Evolutionary conservation across 2,113 vertebrate species (phyloP).

Genomic region (Numida meleagris): DNA sequence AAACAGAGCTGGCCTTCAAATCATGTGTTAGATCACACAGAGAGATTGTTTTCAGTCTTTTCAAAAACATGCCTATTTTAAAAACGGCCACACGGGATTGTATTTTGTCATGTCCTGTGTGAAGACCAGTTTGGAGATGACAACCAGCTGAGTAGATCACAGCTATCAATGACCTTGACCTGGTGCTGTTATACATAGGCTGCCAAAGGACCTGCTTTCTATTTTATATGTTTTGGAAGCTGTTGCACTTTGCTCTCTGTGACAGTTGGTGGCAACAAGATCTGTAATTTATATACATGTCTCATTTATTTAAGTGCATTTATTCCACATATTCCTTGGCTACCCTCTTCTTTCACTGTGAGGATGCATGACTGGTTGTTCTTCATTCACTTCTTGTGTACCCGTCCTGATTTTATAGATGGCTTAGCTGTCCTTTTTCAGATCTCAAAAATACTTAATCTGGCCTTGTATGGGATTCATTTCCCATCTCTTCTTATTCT

Average conservation of each 20-base stretch:
- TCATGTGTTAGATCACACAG: neutral
- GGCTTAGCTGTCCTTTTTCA: conserved; percentile 7
- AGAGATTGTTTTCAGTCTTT: neutral
- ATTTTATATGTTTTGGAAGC: neutral
- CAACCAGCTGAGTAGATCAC: neutral
- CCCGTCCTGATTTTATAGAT: neutral
- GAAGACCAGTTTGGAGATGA: neutral
- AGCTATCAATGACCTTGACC: neutral
- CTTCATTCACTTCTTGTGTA: neutral
- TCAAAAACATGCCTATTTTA: neutral
- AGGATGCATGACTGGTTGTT: neutral
- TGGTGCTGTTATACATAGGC: neutral
- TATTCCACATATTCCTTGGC: neutral
- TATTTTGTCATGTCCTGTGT: neutral
- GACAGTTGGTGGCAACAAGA: neutral
- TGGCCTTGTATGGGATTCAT: neutral
- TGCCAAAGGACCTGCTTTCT: neutral
- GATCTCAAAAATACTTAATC: neutral
- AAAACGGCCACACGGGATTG: neutral
- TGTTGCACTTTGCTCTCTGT: neutral
- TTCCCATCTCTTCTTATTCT: conserved; percentile 21
- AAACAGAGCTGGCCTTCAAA: neutral
- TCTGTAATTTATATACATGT: neutral
- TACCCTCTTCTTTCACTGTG: neutral
- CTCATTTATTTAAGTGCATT: neutral